These are phyloP conservation scores for Hyaena hyaena DNA, from an alignment of 2,113 vertebrate species.

Conservation along the genomic window DNA sequence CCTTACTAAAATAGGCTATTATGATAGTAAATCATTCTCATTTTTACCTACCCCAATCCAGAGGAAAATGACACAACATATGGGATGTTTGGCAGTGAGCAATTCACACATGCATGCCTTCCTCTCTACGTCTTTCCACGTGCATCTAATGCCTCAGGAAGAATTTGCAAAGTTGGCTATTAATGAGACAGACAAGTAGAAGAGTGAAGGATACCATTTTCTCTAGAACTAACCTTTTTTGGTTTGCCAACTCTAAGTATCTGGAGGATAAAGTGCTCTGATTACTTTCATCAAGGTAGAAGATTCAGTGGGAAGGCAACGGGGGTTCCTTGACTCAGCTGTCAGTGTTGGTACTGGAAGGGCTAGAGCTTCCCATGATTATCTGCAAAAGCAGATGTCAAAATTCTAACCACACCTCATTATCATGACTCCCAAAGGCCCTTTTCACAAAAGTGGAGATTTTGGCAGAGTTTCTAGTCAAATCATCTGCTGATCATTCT, in stretches of 20 bases:
- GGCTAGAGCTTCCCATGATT: neutral
- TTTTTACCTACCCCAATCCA: neutral
- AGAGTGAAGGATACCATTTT: neutral
- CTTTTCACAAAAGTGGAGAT: neutral
- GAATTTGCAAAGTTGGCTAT: conserved; percentile 8
- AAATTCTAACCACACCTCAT: neutral
- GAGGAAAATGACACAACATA: neutral
- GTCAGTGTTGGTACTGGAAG: neutral
- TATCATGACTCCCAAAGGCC: neutral
- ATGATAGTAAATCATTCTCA: conserved; percentile 18
- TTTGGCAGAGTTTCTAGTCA: neutral
- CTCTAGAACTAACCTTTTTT: neutral
- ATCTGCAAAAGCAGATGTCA: neutral
- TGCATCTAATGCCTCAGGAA: conserved; percentile 34
- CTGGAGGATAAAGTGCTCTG: neutral
- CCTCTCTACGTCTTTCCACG: neutral
- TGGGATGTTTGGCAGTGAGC: neutral
- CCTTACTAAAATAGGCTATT: neutral
- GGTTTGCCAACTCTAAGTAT: neutral
- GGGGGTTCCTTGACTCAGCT: neutral
- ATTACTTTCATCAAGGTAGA: neutral
- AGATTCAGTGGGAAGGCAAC: neutral
- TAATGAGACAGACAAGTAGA: conserved; percentile 43
- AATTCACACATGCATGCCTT: neutral
- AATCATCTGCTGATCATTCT: neutral